Percentiles rank a stretch among this genome's conserved stretches.
These are phyloP conservation scores for Cephus cinctus DNA, from an alignment of 1,140 invertebrate genomes.

Conservation along the genomic window DNA sequence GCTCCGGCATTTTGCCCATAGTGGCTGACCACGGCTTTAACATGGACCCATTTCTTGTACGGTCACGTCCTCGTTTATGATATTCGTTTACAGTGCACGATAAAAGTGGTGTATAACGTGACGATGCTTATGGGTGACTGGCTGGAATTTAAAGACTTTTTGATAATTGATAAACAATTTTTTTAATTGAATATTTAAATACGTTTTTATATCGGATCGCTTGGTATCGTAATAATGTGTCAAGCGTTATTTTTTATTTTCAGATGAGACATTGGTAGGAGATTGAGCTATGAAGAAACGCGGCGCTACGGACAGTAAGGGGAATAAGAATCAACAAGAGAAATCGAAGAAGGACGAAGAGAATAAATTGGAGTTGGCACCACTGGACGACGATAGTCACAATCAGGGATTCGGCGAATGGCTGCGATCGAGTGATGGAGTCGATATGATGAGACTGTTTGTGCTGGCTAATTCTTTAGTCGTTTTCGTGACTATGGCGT, in stretches of 20 bases:
- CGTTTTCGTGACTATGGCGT: constrained; percentile 58
- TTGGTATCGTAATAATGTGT: too few species aligned
- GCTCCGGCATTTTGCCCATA: constrained; percentile 18
- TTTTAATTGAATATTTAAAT: too few species aligned
- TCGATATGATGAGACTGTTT: constrained; percentile 62
- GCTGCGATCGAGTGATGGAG: constrained; percentile 57
- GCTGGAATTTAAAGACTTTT: too few species aligned
- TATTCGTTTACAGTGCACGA: too few species aligned
- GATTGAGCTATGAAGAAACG: too few species aligned
- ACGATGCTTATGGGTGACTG: too few species aligned
- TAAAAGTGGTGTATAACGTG: too few species aligned
- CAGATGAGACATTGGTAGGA: constrained; percentile 14
- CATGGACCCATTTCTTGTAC: constrained; percentile 22
- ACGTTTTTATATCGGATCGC: too few species aligned
- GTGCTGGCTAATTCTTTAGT: constrained; percentile 60
- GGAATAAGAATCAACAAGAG: constrained; percentile 24
- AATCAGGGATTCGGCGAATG: constrained; percentile 60
- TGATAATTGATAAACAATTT: too few species aligned
- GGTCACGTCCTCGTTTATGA: too few species aligned
- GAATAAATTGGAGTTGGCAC: constrained; percentile 2
- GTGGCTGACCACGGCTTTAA: constrained; percentile 20
- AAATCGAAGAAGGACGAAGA: constrained; percentile 20
- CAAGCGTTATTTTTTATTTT: too few species aligned
- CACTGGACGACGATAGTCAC: constrained; percentile 37
- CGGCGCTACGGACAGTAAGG: too few species aligned